Evolutionary conservation across 2,888 invertebrate genomes (phyloP).

Genomic region (Gari tellinella): DNA sequence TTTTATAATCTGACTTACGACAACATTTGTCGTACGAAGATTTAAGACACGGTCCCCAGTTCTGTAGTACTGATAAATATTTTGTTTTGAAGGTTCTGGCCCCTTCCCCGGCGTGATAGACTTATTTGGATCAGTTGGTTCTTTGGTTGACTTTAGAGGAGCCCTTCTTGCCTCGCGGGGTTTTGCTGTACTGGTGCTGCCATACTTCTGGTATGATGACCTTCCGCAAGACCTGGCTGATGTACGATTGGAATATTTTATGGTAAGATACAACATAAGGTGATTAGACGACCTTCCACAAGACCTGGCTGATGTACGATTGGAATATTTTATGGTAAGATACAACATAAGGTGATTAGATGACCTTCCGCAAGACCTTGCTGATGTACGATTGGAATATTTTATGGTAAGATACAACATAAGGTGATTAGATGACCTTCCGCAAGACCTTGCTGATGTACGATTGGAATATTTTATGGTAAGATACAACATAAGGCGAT

Average conservation of each 20-base stretch:
- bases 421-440: too few species aligned
- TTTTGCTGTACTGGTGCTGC: conserved; percentile 70
- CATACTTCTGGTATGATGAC: conserved; percentile 74
- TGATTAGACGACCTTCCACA: conserved; percentile 62
- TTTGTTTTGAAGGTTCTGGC: conserved; percentile 63
- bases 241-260: conserved; percentile 63
- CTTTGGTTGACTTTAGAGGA: conserved; percentile 72
- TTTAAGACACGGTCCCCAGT: too few species aligned
- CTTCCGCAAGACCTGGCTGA: conserved; percentile 45
- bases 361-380: too few species aligned
- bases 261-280: conserved; percentile 38
- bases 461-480: too few species aligned
- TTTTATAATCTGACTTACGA: too few species aligned
- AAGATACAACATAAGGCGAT: too few species aligned
- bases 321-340: conserved; percentile 67
- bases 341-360: too few species aligned
- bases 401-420: too few species aligned
- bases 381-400: too few species aligned
- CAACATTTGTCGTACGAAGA: too few species aligned
- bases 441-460: too few species aligned
- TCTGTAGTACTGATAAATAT: too few species aligned
- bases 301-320: conserved; percentile 23
- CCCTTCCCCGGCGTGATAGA: conserved; percentile 78
- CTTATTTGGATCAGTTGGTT: conserved; percentile 78
- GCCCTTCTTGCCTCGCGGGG: conserved; percentile 78